phyloP scores from a whole-genome alignment of 2,113 vertebrate species.

The Arenaria interpres region DNA sequence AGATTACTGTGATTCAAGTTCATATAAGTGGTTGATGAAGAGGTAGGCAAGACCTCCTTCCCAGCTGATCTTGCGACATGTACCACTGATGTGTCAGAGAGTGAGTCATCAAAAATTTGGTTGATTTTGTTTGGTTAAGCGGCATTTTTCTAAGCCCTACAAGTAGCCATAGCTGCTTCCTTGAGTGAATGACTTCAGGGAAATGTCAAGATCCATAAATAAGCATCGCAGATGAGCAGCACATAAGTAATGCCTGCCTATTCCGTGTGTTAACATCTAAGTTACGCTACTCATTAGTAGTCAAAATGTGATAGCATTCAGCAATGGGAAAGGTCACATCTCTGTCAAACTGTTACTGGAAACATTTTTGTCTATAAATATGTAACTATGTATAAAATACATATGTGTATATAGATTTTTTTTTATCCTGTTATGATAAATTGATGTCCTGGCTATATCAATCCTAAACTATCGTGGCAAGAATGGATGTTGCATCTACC shows the following conservation, averaged over 20 bases:
- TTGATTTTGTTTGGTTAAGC: neutral
- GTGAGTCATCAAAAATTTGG: conserved; percentile 8
- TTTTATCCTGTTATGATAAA: neutral
- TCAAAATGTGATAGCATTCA: neutral
- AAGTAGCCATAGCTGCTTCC: neutral
- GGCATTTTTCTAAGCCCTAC: neutral
- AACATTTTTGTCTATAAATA: neutral
- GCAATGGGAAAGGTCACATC: conserved; percentile 8
- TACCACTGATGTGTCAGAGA: neutral
- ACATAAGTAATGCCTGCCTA: neutral
- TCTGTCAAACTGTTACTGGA: neutral
- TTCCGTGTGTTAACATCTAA: neutral
- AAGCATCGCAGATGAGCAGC: neutral
- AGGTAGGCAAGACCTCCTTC: neutral
- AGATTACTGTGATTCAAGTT: neutral
- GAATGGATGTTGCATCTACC: neutral
- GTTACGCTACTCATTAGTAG: neutral
- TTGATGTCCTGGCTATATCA: neutral
- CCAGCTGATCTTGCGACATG: neutral
- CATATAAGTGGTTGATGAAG: neutral
- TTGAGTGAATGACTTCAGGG: neutral
- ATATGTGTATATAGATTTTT: rapidly evolving
- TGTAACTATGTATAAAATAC: neutral
- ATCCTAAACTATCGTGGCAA: neutral
- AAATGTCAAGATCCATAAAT: conserved; percentile 38